Conservation (phyloP, 2,888 invertebrate species). For the Athetis lepigone region DNA sequence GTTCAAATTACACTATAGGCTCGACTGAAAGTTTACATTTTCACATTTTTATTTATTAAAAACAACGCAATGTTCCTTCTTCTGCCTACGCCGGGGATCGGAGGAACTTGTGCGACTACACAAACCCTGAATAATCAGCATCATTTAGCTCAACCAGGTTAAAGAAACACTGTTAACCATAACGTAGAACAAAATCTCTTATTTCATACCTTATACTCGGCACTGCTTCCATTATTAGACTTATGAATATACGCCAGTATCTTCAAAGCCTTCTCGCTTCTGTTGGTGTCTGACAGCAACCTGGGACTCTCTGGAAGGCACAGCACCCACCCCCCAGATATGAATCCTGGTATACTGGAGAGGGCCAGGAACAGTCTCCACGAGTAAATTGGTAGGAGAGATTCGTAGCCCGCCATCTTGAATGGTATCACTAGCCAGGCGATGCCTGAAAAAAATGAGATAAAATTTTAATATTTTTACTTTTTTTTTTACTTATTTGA, state of each 20-base stretch:
- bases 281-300: conserved; percentile 91
- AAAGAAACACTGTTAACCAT: background rate
- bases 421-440: conserved; percentile 93
- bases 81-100: too few species aligned
- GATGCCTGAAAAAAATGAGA: conserved; percentile 82
- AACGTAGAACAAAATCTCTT: background rate
- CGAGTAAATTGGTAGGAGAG: conserved; percentile 90
- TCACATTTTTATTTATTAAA: too few species aligned
- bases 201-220: conserved; percentile 88
- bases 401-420: conserved; percentile 72
- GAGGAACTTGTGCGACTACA: too few species aligned
- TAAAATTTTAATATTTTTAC: background rate
- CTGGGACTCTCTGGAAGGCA: conserved; percentile 93
- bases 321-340: conserved; percentile 90
- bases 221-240: conserved; percentile 85
- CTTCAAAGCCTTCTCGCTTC: conserved; percentile 89
- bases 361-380: conserved; percentile 93
- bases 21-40: too few species aligned
- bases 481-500: background rate
- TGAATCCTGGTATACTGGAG: conserved; percentile 92
- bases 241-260: conserved; percentile 91
- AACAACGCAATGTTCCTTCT: too few species aligned
- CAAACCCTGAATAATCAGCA: too few species aligned
- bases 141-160: too few species aligned
- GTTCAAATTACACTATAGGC: too few species aligned